A percentile compares a stretch with the other conserved stretches of the same genome.
These are phyloP conservation scores for Ceratina japonica DNA, from an alignment of 1,140 invertebrate genomes.

Conservation along the genomic window DNA sequence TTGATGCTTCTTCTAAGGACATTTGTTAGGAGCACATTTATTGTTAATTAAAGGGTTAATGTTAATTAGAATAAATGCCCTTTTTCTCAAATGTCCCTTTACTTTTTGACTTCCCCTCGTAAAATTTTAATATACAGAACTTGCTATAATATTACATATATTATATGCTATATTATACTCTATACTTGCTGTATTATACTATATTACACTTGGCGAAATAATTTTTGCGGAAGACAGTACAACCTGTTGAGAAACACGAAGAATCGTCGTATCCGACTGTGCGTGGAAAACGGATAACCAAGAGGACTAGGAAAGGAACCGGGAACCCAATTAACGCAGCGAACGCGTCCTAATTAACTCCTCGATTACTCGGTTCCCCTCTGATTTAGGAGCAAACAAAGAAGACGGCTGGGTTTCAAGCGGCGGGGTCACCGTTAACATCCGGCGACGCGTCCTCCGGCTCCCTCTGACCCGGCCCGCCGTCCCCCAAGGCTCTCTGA, in stretches of 20 bases:
- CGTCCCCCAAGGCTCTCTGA: constrained; percentile 56
- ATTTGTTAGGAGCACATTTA: background rate
- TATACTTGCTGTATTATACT: too few relatives aligned
- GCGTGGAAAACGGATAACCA: constrained; percentile 3
- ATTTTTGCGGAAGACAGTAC: constrained; percentile 1
- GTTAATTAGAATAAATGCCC: too few relatives aligned
- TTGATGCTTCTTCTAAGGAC: too few relatives aligned
- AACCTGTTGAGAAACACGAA: constrained; percentile 64
- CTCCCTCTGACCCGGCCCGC: constrained; percentile 18
- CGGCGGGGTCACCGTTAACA: constrained; percentile 46
- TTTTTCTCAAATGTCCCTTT: too few relatives aligned
- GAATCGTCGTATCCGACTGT: constrained; percentile 4
- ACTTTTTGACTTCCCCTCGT: too few relatives aligned
- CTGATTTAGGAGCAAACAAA: constrained; percentile 75
- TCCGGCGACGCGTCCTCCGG: constrained; percentile 19
- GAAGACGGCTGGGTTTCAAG: constrained; percentile 60
- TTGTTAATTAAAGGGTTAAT: too few relatives aligned
- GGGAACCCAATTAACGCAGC: constrained; percentile 73
- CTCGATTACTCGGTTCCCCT: constrained; percentile 75
- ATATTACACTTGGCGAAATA: too few relatives aligned
- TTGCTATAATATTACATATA: too few relatives aligned
- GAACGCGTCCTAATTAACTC: constrained; percentile 78
- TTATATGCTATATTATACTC: too few relatives aligned
- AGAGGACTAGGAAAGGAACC: constrained; percentile 18
- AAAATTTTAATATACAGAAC: too few relatives aligned